Percentiles rank a stretch among this genome's conserved stretches.
These are phyloP conservation scores for Australoheros scitulus DNA, from an alignment of 2,113 vertebrate genomes.

Conservation along the genomic window DNA sequence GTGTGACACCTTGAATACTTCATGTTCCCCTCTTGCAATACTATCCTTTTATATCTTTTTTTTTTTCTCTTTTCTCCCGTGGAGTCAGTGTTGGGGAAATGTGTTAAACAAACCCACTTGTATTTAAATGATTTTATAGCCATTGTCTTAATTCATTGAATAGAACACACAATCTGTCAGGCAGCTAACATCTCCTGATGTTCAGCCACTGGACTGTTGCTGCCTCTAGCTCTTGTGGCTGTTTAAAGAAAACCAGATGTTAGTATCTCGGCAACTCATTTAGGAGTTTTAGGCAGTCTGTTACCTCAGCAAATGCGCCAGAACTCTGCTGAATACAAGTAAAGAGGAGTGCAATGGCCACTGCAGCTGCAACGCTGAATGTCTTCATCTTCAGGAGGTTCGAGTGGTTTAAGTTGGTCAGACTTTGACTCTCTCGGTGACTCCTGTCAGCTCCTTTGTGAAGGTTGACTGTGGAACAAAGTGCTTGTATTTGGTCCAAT, in stretches of 20 bases:
- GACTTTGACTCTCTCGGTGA: background rate
- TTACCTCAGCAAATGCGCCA: background rate
- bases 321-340: background rate
- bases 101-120: background rate
- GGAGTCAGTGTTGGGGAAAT: background rate
- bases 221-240: background rate
- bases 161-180: background rate
- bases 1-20: no score
- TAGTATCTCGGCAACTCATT: background rate
- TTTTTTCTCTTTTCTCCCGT: background rate
- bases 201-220: background rate
- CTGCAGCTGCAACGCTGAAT: background rate
- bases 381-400: background rate
- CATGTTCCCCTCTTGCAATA: background rate
- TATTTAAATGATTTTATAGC: background rate
- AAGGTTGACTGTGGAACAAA: background rate
- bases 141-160: background rate
- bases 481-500: background rate
- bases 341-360: background rate
- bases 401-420: background rate
- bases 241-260: slow-evolving; percentile 4
- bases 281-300: background rate
- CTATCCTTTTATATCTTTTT: background rate
- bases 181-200: background rate
- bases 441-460: background rate